Conservation (phyloP, 1,140 invertebrate species). For the Apocrypta bakeri region DNA sequence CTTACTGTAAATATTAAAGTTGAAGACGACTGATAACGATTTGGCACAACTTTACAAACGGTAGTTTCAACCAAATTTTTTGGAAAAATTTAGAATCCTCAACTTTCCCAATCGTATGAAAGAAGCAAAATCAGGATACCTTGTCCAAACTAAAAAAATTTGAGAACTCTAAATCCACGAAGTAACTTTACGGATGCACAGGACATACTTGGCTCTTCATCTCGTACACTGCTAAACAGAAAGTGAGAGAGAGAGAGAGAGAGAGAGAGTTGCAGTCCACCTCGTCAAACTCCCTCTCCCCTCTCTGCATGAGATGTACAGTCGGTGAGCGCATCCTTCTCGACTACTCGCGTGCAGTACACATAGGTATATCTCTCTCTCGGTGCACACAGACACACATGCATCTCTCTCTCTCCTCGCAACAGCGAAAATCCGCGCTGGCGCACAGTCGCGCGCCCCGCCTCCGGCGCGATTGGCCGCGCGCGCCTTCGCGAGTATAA, state of each 20-base stretch:
- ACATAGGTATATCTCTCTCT: not conserved
- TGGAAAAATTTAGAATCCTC: no score
- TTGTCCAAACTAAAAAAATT: no score
- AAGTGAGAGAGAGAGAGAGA: not conserved
- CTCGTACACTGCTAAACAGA: no score
- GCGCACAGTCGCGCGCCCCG: constrained; percentile 16
- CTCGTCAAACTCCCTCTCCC: not conserved
- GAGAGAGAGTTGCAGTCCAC: not conserved
- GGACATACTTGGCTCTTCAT: no score
- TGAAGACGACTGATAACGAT: no score
- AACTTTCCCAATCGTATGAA: no score
- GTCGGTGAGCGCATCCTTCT: not conserved
- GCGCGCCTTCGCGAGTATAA: constrained; percentile 52
- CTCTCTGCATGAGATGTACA: not conserved
- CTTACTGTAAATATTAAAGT: no score
- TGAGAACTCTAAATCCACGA: no score
- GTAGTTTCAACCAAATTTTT: no score
- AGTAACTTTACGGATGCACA: no score
- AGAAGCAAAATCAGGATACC: no score
- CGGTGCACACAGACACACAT: constrained; percentile 52
- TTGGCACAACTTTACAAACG: no score
- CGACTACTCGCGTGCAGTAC: not conserved
- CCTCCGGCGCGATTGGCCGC: constrained; percentile 55
- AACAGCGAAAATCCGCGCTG: constrained; percentile 40
- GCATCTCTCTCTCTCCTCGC: constrained; percentile 48